phyloP scores from a whole-genome alignment of 1,140 invertebrate species.

The Cataglyphis hispanica region DNA sequence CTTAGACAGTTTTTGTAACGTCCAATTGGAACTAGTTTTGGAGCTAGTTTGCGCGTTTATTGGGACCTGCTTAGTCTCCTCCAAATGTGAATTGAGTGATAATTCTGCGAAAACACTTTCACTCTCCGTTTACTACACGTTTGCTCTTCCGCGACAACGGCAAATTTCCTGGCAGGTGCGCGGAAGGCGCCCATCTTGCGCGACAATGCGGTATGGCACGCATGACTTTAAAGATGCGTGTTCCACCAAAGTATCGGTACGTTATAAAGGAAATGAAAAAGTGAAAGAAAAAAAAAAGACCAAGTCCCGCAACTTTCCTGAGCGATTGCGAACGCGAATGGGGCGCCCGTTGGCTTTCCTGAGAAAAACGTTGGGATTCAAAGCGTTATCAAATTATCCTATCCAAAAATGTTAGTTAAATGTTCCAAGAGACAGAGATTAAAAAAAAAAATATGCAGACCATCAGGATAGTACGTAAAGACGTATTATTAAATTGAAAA shows the following conservation, averaged over 20 bases:
- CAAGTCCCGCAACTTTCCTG: constrained; percentile 24
- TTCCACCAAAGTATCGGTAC: background rate
- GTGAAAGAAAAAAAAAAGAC: background rate
- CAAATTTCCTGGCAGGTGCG: constrained; percentile 51
- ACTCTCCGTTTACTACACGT: background rate
- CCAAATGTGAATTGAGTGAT: constrained; percentile 17
- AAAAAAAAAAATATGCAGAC: background rate
- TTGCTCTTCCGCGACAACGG: constrained; percentile 13
- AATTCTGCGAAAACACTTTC: constrained; percentile 23
- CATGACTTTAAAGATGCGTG: constrained; percentile 15
- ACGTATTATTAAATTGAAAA: background rate
- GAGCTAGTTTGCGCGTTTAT: background rate
- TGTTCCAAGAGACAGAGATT: background rate
- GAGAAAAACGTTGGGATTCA: background rate
- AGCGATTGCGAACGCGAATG: background rate
- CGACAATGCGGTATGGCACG: constrained; percentile 42
- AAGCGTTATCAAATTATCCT: background rate
- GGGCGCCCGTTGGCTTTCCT: background rate
- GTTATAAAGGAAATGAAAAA: constrained; percentile 19
- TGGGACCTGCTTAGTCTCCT: background rate
- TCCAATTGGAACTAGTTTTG: constrained; percentile 31
- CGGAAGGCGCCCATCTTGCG: constrained; percentile 36
- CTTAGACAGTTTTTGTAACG: constrained; percentile 1
- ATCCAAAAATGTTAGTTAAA: background rate
- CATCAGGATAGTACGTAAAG: background rate